Percentiles rank a stretch among this genome's conserved stretches.
Conservation (phyloP, 2,797 vertebrate species). For the Adelosebastes latens region DNA sequence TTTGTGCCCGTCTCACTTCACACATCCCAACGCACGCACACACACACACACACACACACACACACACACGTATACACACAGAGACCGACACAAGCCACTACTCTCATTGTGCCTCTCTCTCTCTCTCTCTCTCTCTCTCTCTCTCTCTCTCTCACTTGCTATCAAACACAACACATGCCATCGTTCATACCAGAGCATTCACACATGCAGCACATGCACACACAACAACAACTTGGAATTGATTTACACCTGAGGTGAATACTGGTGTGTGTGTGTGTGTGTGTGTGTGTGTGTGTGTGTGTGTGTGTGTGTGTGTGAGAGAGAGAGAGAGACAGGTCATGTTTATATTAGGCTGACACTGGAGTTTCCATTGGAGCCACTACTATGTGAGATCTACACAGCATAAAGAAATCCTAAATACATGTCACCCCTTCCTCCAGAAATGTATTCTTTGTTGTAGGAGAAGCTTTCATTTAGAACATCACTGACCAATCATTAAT, state of each 20-base stretch:
- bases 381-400: background rate
- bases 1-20: constrained; percentile 30
- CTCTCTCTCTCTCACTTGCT: background rate
- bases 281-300: constrained; percentile 25
- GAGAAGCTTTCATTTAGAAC: background rate
- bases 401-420: background rate
- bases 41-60: background rate
- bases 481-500: too few relatives aligned
- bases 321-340: too few relatives aligned
- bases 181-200: constrained; percentile 25
- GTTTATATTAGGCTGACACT: background rate
- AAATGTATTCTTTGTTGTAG: background rate
- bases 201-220: background rate
- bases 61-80: background rate
- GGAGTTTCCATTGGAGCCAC: background rate
- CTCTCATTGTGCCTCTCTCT: background rate
- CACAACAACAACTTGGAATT: constrained; percentile 11
- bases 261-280: constrained; percentile 1
- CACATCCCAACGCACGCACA: constrained; percentile 26
- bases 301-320: background rate
- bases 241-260: constrained; percentile 60
- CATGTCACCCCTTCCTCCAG: background rate
- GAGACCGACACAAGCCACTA: background rate
- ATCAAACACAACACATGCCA: constrained; percentile 15
- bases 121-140: background rate